A percentile compares a stretch with the other conserved stretches of the same genome.
Conservation (phyloP, 2,797 vertebrate species). For the Sandelia bainsii region DNA sequence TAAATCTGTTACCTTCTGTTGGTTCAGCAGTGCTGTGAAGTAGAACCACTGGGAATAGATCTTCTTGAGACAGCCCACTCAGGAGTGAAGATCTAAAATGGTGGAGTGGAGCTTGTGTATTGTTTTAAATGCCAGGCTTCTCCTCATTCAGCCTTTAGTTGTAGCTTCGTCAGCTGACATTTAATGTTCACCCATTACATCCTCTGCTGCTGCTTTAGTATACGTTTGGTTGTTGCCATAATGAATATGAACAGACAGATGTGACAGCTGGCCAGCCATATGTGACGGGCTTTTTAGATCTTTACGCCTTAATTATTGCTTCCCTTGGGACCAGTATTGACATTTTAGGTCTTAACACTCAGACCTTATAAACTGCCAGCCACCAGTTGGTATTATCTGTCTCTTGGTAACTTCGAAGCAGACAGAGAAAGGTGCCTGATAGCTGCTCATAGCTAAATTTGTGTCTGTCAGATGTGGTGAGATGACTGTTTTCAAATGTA, state of each 20-base stretch:
- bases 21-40: conserved; percentile 36
- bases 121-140: conserved; percentile 74
- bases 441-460: conserved; percentile 34
- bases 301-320: conserved; percentile 72
- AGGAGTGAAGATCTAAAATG: conserved; percentile 59
- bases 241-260: conserved; percentile 66
- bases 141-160: conserved; percentile 56
- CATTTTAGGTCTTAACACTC: conserved; percentile 70
- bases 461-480: conserved; percentile 30
- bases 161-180: conserved; percentile 76
- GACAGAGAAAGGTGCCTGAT: conserved; percentile 47
- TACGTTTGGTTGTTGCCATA: conserved; percentile 48
- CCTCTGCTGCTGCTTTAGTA: conserved; percentile 45
- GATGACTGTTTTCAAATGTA: conserved; percentile 20
- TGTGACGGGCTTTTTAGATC: conserved; percentile 74
- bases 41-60: conserved; percentile 55
- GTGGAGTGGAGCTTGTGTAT: conserved; percentile 61
- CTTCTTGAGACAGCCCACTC: conserved; percentile 49
- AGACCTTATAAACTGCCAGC: conserved; percentile 73
- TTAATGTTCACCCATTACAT: conserved; percentile 63
- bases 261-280: conserved; percentile 79
- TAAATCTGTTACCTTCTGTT: conserved; percentile 14
- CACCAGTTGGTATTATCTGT: conserved; percentile 67
- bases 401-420: conserved; percentile 69
- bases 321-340: conserved; percentile 69